Percentiles rank a stretch among this genome's conserved stretches.
Evolutionary conservation across 2,888 invertebrate species (phyloP).

Genomic region (Drosophila quinaria): DNA sequence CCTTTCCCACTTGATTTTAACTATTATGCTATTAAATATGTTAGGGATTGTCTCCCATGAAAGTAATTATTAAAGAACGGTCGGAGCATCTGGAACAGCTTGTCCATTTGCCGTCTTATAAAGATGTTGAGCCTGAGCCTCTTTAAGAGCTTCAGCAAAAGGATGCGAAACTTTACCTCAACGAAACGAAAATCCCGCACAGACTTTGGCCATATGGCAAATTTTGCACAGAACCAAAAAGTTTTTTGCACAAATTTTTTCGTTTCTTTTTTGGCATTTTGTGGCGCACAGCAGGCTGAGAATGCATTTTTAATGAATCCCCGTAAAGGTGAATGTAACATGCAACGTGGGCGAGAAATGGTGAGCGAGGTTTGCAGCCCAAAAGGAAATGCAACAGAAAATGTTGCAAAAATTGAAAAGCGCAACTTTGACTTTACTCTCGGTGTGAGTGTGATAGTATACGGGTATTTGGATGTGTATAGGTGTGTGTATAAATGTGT

Average conservation of each 20-base stretch:
- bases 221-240: conserved; percentile 51
- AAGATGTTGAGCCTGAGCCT: conserved; percentile 24
- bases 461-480: conserved; percentile 9
- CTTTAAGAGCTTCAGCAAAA: conserved; percentile 44
- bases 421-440: conserved; percentile 65
- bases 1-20: too few species aligned
- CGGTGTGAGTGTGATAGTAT: conserved; percentile 15
- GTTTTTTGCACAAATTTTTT: conserved; percentile 52
- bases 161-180: conserved; percentile 30
- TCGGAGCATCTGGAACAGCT: not conserved
- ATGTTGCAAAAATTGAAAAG: conserved; percentile 66
- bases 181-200: conserved; percentile 40
- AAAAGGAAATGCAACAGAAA: conserved; percentile 64
- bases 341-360: conserved; percentile 43
- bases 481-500: not conserved
- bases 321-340: conserved; percentile 63
- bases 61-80: conserved; percentile 6
- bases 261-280: conserved; percentile 45
- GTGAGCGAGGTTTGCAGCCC: conserved; percentile 32
- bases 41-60: too few species aligned
- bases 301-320: conserved; percentile 74
- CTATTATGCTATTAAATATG: too few species aligned
- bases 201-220: conserved; percentile 69
- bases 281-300: conserved; percentile 52
- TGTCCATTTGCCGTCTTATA: conserved; percentile 2